Evolutionary conservation across 2,797 vertebrate species (phyloP), one percentile per base, ranked within the genome.

Genomic region (Vipera latastei): DNA sequence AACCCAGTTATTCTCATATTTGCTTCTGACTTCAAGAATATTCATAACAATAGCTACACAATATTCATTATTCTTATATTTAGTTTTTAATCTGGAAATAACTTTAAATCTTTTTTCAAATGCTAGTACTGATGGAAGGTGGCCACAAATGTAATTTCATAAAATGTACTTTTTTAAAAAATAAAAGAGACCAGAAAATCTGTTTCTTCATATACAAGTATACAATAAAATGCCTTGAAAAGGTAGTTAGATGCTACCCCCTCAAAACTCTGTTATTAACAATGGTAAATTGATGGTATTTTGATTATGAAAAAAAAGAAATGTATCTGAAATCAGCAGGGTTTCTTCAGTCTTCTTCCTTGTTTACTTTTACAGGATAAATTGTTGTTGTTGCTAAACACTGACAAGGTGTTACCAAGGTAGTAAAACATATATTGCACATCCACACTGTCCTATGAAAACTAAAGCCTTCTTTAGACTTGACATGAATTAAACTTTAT

Each of bases 351-450:
- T 53, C 65, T 87, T 91, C 48, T 57, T 89, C 69, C 65, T 57
- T 92, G 91, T 92, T 94, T 94, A 91, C 69, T 91, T 88, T 89
- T 89, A 91, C 65, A 92, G 28, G 57, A 48, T 3, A 53, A 57
- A 83, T 44, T 85, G 22, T 38, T 69, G 26, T 16, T 16, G 89
- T 65, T 92, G 69, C 73, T 93, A 89, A 89, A 91, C 13, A 92
- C 86, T 63, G 69, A 85, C 28, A 88, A 38, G 20, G 57, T 59
- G 86, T 92, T 89, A 28, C 65, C 89, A 89, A 92, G 89, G 86
- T 51, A 85, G 69, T 85, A 57, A 88, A 78, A 88, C 44, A 88
- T 88, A 53, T 28, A 9, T 78, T 55, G 90, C 25, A 38, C 48
- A 63, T 26, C 2, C 32, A 60, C 38, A 1, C 13, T 87, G 56